Conservation (phyloP, 2,113 vertebrate genomes). For the Myotis lucifugus region DNA sequence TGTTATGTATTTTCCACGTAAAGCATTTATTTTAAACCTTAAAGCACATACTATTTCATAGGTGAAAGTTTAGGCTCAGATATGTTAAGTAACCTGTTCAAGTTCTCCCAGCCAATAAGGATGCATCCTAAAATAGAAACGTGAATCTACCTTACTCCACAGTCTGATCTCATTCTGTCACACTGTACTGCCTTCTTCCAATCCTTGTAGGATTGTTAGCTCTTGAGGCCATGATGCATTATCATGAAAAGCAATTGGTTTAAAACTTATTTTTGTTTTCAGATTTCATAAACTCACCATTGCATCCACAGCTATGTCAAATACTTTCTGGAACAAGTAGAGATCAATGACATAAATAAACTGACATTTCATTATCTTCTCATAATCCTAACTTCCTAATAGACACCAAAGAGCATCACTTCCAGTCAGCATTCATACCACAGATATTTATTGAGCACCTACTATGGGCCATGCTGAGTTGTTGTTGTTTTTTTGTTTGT, state of each 20-base stretch:
- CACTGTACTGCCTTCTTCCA: not conserved
- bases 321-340: not conserved
- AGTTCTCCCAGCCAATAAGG: not conserved
- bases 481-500: no score
- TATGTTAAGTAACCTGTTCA: not conserved
- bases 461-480: not conserved
- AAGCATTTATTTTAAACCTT: conserved; percentile 55
- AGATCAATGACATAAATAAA: conserved; percentile 5
- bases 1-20: conserved; percentile 30
- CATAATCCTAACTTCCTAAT: not conserved
- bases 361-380: not conserved
- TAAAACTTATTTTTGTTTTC: not conserved
- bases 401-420: not conserved
- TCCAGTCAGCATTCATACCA: not conserved
- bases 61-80: not conserved
- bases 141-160: not conserved
- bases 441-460: not conserved
- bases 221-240: not conserved
- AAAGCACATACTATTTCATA: conserved; percentile 31
- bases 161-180: not conserved
- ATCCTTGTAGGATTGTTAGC: not conserved
- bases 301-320: not conserved
- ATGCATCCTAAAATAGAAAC: not conserved
- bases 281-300: not conserved
- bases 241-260: not conserved